Conservation (phyloP, 2,888 invertebrate species). For the Tenthredo amoena region DNA sequence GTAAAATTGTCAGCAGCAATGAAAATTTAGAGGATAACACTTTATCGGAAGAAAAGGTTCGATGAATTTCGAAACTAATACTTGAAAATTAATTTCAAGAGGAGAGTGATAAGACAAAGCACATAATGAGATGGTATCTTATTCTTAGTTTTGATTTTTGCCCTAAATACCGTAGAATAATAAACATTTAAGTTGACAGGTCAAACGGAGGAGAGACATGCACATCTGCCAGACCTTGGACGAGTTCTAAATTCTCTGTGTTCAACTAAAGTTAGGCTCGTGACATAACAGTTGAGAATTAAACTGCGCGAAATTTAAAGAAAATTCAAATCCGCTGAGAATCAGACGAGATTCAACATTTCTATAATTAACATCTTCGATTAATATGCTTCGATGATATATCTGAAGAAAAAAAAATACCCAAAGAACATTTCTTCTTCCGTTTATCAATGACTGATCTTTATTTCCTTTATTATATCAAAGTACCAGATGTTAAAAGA, state of each 20-base stretch:
- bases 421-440: not conserved
- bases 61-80: too few species aligned
- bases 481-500: not conserved
- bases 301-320: constrained; percentile 12
- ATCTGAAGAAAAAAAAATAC: not conserved
- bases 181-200: constrained; percentile 31
- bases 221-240: constrained; percentile 52
- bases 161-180: not conserved
- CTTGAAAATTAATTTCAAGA: not conserved
- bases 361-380: not conserved
- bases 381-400: not conserved
- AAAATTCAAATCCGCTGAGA: not conserved
- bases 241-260: constrained; percentile 51
- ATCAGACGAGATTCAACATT: not conserved
- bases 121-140: not conserved
- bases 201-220: constrained; percentile 20
- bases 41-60: not conserved
- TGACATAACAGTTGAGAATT: constrained; percentile 43
- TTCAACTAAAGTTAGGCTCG: constrained; percentile 45
- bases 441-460: not conserved
- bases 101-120: not conserved
- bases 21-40: not conserved
- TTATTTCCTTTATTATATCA: not conserved
- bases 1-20: not conserved
- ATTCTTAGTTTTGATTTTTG: constrained; percentile 22